phyloP scores from a whole-genome alignment of 2,797 vertebrate species.

The Manis javanica region DNA sequence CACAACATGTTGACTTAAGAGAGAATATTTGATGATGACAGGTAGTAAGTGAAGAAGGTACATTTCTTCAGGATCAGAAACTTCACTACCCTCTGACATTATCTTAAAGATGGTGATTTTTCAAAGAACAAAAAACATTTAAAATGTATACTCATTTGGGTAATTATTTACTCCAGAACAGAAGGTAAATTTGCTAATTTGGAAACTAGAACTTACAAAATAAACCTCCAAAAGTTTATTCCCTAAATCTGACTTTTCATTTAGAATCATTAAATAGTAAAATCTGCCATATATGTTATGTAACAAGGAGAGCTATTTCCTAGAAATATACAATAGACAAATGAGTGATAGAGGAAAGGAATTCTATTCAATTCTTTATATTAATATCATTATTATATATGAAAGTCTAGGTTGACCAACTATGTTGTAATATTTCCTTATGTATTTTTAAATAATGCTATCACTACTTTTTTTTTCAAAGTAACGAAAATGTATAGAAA shows the following conservation, averaged over 20 bases:
- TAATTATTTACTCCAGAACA: not conserved
- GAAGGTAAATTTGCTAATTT: not conserved
- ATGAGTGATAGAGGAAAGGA: not conserved
- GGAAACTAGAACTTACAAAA: not conserved
- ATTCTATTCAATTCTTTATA: not conserved
- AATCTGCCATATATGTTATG: not conserved
- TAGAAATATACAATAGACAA: not conserved
- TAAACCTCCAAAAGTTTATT: not conserved
- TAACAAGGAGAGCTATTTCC: not conserved
- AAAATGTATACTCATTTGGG: not conserved
- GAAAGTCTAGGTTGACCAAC: not conserved
- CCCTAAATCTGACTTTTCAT: not conserved
- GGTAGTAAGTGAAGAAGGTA: not conserved
- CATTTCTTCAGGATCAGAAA: not conserved
- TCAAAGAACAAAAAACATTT: not conserved
- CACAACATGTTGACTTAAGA: not conserved
- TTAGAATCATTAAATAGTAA: not conserved
- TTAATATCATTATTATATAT: not conserved
- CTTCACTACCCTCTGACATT: not conserved
- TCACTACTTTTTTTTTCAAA: conserved; percentile 11
- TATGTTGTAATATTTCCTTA: not conserved
- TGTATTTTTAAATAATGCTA: not conserved
- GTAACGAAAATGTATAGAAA: not conserved
- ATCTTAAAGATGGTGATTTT: not conserved
- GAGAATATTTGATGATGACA: not conserved